These are phyloP conservation scores for Lamellibrachia satsuma DNA, from an alignment of 2,888 invertebrate genomes.

Conservation along the genomic window DNA sequence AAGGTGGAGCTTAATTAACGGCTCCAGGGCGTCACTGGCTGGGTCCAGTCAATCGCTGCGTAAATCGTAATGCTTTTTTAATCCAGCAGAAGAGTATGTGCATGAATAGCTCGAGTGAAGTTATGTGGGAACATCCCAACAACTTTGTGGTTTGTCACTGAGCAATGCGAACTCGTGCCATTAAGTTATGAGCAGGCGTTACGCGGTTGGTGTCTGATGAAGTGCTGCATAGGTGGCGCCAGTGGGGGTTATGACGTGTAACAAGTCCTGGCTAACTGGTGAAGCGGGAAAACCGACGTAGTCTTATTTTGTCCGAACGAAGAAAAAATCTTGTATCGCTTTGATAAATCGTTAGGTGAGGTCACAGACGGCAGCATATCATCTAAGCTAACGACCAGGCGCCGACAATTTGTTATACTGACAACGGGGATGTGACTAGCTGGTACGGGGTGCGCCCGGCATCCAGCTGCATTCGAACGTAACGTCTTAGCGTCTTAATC, in stretches of 20 bases:
- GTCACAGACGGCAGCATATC: conserved; percentile 1
- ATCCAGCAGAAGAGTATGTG: too few species aligned
- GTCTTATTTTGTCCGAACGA: background rate
- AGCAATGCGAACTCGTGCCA: too few species aligned
- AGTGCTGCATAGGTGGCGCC: background rate
- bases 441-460: background rate
- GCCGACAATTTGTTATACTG: conserved; percentile 17
- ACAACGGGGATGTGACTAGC: background rate
- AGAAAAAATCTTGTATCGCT: background rate
- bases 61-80: background rate
- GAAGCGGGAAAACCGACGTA: background rate
- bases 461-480: conserved; percentile 8
- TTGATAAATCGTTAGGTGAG: background rate
- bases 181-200: too few species aligned
- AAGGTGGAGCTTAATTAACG: background rate
- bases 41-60: background rate
- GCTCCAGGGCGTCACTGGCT: background rate
- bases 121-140: too few species aligned
- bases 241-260: background rate
- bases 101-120: too few species aligned
- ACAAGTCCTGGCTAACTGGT: background rate
- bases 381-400: conserved; percentile 17
- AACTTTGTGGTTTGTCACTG: too few species aligned
- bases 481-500: background rate
- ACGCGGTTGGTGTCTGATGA: too few species aligned